phyloP scores from a whole-genome alignment of 2,797 vertebrate species.

The Anabacerthia variegaticeps region DNA sequence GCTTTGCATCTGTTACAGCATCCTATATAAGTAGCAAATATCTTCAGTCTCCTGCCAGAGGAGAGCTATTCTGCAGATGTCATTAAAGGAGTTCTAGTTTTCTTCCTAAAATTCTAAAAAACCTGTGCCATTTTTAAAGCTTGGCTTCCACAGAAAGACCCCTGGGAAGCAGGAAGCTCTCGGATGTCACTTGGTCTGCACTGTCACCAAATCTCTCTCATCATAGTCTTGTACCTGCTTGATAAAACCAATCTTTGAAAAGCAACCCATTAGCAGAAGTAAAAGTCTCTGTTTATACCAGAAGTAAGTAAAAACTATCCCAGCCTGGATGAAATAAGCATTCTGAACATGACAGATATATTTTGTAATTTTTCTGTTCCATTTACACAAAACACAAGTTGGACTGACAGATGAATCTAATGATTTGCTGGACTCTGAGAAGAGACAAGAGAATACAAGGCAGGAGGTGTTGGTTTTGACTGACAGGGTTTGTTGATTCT shows the following conservation, averaged over 20 bases:
- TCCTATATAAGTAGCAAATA: rapidly evolving
- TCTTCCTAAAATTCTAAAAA: not conserved
- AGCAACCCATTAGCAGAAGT: not conserved
- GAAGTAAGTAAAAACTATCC: not conserved
- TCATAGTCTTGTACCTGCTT: not conserved
- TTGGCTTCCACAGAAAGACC: not conserved
- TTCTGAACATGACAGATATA: not conserved
- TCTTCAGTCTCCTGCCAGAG: not conserved
- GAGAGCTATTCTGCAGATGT: not conserved
- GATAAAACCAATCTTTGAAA: not conserved
- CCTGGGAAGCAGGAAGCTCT: not conserved
- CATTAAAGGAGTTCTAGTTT: not conserved
- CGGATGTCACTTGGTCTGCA: not conserved
- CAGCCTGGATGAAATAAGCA: not conserved
- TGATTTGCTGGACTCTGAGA: not conserved
- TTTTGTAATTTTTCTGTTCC: not conserved
- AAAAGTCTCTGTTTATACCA: not conserved
- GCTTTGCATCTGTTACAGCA: not conserved
- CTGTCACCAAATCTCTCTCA: not conserved
- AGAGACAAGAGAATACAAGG: not conserved
- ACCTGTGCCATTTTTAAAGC: not conserved
- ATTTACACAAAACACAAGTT: not conserved
- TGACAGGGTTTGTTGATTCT: not conserved
- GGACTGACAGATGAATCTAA: not conserved
- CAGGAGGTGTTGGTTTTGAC: not conserved